phyloP scores from a whole-genome alignment of 2,797 vertebrate genomes.

The Cossypha heuglini region DNA sequence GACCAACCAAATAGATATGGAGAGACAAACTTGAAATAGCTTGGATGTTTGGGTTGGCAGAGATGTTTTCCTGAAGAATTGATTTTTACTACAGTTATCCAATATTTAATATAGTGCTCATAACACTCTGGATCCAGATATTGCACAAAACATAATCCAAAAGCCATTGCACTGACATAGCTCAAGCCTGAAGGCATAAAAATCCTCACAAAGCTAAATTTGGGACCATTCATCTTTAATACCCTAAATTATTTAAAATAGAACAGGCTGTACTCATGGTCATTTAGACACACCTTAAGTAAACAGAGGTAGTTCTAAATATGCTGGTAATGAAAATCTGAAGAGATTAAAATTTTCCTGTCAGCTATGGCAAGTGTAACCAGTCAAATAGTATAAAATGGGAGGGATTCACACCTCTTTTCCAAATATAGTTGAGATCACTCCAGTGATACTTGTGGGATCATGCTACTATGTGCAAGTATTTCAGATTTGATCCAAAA shows the following conservation, averaged over 20 bases:
- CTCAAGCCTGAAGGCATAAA: neutral
- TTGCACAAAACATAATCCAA: neutral
- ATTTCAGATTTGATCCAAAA: neutral
- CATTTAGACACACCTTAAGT: neutral
- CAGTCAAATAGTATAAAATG: fast-evolving
- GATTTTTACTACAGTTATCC: neutral
- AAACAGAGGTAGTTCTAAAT: neutral
- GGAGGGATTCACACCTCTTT: neutral
- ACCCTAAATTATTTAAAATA: neutral
- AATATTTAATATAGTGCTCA: neutral
- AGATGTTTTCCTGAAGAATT: neutral
- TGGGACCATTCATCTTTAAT: neutral
- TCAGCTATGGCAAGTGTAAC: neutral
- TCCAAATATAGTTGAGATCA: neutral
- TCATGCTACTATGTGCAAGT: neutral
- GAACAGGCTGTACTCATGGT: neutral
- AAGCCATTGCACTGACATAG: neutral
- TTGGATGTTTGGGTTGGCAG: neutral
- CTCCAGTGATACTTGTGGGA: neutral
- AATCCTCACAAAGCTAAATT: neutral
- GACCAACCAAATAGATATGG: neutral
- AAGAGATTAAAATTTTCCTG: neutral
- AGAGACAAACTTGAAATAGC: neutral
- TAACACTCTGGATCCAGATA: neutral
- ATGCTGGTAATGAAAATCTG: neutral